phyloP scores from a whole-genome alignment of 2,113 vertebrate genomes.

The Caranx melampygus region DNA sequence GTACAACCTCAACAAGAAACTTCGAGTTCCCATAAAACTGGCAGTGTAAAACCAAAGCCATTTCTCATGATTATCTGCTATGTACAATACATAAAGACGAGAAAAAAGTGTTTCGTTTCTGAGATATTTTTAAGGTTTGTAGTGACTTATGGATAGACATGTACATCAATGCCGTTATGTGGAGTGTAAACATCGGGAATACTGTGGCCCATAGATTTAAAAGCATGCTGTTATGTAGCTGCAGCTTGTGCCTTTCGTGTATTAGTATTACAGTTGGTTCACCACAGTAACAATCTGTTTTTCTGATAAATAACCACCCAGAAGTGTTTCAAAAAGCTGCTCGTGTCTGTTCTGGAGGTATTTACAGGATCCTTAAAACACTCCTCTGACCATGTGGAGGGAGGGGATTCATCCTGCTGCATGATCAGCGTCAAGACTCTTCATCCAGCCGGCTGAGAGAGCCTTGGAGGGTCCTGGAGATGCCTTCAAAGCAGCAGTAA shows the following conservation, averaged over 20 bases:
- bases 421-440: background rate
- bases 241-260: slow-evolving; percentile 4
- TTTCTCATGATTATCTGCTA: slow-evolving; percentile 15
- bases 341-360: background rate
- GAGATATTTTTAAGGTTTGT: slow-evolving; percentile 53
- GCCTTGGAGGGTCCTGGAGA: background rate
- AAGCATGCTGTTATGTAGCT: slow-evolving; percentile 33
- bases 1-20: background rate
- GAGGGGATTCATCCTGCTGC: background rate
- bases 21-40: slow-evolving; percentile 29
- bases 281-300: background rate
- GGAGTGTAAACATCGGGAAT: slow-evolving; percentile 70
- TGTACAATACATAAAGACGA: slow-evolving; percentile 29
- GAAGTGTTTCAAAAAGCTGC: background rate
- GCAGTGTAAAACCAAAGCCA: slow-evolving; percentile 77
- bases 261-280: background rate
- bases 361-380: background rate
- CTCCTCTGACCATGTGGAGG: background rate
- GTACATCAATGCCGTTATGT: slow-evolving; percentile 20
- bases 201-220: slow-evolving; percentile 36
- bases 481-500: background rate
- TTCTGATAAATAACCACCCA: background rate
- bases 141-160: slow-evolving; percentile 44
- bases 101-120: slow-evolving; percentile 23
- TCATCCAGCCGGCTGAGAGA: background rate